Evolutionary conservation across 1,140 invertebrate genomes (phyloP), one percentile per base, ranked within the genome.

Genomic region (Branchinecta lindahli): DNA sequence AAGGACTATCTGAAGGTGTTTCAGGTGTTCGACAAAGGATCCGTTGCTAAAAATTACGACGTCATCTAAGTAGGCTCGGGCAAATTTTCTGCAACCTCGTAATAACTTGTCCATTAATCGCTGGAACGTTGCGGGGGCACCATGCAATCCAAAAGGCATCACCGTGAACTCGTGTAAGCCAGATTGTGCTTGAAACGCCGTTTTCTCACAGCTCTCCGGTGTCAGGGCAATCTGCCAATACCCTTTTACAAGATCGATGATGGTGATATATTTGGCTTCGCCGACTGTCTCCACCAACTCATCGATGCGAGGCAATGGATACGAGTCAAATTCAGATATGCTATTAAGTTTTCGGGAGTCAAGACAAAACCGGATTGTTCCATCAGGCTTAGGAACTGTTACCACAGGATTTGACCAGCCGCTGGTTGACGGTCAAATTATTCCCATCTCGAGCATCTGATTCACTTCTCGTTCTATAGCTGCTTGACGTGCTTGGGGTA

Each of bases 61-160:
- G 69, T 85, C 82, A 73, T 84, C 82, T 0, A 84, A 45, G 69
- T 82, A 81, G 0, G 75, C 70, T 20, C 70, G 72, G 10, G 67
- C 72, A 68, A 72, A 70, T 9, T 75, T 46, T 12, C 72, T 65
- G 10, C 77, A 70, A 20, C 71, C 72, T 3, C 65, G 68, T 20
- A 80, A 72, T 7, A 77, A 72, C 3, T 61, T 66, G 68, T 79
- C 75, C 73, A 80, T 79, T 8, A 77, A 67, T 44, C 76, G 44
- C 61, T 79, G 75, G 71, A 80, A 82, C 7, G 76, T 77, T 8
- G 74, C 73, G 21, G 76, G 75, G 9, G 78, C 77, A 72, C 77
- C 78, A 10, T 66, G 71, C n/a, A 81, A 73, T 5, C 80, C 80
- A 70, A 79, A 80, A 7, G 78, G 77, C 71, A 79, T 75, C 0